Evolutionary conservation across 2,888 invertebrate species (phyloP).

Genomic region (Drosophila mercatorum): DNA sequence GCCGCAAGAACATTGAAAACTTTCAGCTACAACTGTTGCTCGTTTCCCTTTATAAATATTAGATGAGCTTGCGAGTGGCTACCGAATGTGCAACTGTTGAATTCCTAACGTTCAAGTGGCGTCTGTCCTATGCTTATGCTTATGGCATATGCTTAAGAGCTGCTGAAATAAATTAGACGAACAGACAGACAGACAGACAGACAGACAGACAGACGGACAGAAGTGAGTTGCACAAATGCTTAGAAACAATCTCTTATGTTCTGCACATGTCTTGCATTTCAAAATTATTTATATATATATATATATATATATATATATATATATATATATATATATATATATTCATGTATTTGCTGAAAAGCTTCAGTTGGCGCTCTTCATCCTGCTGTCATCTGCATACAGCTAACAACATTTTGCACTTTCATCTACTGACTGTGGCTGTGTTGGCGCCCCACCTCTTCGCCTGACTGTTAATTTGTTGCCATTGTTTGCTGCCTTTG

Average conservation of each 20-base stretch:
- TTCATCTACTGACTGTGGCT: conserved; percentile 3
- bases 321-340: not conserved
- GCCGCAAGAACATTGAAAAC: not conserved
- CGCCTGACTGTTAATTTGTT: conserved; percentile 37
- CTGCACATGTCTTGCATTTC: conserved; percentile 24
- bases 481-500: conserved; percentile 36
- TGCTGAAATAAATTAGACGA: conserved; percentile 15
- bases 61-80: conserved; percentile 19
- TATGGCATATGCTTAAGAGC: conserved; percentile 25
- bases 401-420: conserved; percentile 44
- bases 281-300: conserved; percentile 12
- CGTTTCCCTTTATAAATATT: conserved; percentile 21
- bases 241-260: conserved; percentile 8
- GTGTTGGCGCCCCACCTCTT: not conserved
- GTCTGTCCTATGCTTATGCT: not conserved
- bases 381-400: conserved; percentile 28
- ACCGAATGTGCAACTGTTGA: conserved; percentile 22
- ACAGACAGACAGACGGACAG: not conserved
- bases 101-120: conserved; percentile 4
- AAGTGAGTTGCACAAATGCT: conserved; percentile 19
- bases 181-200: not conserved
- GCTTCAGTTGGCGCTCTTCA: conserved; percentile 1
- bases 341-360: not conserved
- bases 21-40: conserved; percentile 10
- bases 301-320: too few species aligned